Conservation (phyloP, 1,140 invertebrate species). For the Fragariocoptes setiger region DNA sequence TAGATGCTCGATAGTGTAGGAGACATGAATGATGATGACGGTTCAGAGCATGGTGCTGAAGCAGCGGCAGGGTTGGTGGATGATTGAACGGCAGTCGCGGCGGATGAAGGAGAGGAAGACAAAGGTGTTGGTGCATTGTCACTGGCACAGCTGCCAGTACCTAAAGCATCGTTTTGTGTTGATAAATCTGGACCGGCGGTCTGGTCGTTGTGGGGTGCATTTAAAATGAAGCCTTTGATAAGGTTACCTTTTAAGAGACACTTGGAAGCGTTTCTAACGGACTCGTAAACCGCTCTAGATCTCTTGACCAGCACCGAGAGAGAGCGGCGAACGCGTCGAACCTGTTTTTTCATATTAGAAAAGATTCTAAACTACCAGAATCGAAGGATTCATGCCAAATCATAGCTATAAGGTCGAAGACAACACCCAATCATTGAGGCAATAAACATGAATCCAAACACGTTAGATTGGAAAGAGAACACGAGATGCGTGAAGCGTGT, state of each 20-base stretch:
- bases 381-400: neutral
- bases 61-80: neutral
- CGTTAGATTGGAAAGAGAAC: neutral
- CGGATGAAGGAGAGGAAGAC: too few relatives aligned
- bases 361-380: neutral
- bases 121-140: too few relatives aligned
- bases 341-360: neutral
- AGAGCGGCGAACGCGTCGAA: neutral
- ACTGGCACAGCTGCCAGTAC: too few relatives aligned
- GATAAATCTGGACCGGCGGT: too few relatives aligned
- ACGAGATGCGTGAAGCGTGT: too few relatives aligned
- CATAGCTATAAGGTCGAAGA: neutral
- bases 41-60: neutral
- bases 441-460: neutral
- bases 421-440: neutral
- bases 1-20: neutral
- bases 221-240: neutral
- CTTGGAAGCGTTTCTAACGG: too few relatives aligned
- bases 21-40: neutral
- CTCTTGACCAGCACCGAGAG: too few relatives aligned
- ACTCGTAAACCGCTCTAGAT: too few relatives aligned
- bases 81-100: neutral
- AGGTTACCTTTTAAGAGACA: neutral
- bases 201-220: neutral
- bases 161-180: too few relatives aligned